These are phyloP conservation scores for Chalcis sispes DNA, from an alignment of 2,888 invertebrate genomes.

Conservation along the genomic window DNA sequence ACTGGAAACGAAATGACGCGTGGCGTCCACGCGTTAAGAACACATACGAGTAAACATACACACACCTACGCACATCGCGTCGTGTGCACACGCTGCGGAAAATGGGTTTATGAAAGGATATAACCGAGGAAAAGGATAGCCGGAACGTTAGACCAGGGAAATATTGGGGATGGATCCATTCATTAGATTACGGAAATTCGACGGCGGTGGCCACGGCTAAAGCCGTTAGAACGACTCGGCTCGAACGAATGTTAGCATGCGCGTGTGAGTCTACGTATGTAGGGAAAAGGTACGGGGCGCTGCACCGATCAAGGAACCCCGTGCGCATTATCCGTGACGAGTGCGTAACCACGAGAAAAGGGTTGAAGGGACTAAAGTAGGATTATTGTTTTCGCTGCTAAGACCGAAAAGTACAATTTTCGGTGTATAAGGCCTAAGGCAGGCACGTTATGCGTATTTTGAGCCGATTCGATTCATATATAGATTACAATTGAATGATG, in stretches of 20 bases:
- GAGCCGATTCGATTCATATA: constrained; percentile 31
- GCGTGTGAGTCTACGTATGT: constrained; percentile 33
- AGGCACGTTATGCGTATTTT: constrained; percentile 24
- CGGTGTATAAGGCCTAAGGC: background rate
- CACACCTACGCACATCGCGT: constrained; percentile 38
- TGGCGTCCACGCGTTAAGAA: constrained; percentile 50
- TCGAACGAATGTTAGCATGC: background rate
- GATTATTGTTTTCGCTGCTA: constrained; percentile 61
- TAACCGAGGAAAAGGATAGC: constrained; percentile 57
- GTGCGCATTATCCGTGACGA: constrained; percentile 63
- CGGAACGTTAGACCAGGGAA: constrained; percentile 61
- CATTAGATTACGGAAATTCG: constrained; percentile 74
- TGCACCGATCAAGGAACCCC: constrained; percentile 64
- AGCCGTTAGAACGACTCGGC: constrained; percentile 31
- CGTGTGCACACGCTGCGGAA: constrained; percentile 55
- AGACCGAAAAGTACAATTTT: constrained; percentile 34
- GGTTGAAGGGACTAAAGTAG: constrained; percentile 61
- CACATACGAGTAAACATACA: too few relatives aligned
- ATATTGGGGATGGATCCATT: constrained; percentile 69
- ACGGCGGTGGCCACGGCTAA: constrained; percentile 63
- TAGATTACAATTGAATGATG: too few relatives aligned
- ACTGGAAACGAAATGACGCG: constrained; percentile 45
- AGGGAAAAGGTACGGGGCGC: constrained; percentile 59
- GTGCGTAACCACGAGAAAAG: constrained; percentile 62
- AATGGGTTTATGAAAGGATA: constrained; percentile 58